Percentiles rank a stretch among this genome's conserved stretches.
Conservation (phyloP, 2,888 invertebrate genomes). For the Acronicta alni region DNA sequence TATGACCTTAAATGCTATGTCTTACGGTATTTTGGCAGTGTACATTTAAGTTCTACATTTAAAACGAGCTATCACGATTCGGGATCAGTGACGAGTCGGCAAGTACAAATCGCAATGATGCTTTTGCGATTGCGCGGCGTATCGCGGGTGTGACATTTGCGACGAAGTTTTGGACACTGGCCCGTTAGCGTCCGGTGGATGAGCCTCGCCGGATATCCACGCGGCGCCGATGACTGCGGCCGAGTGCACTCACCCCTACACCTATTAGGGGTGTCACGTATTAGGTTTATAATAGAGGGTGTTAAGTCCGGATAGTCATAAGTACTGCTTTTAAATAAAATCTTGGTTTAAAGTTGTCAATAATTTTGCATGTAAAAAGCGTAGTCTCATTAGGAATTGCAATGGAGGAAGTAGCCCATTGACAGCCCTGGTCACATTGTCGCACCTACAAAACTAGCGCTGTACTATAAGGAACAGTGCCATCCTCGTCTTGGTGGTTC, state of each 20-base stretch:
- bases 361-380: conserved; percentile 26
- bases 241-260: conserved; percentile 68
- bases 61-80: conserved; percentile 43
- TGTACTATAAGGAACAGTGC: conserved; percentile 51
- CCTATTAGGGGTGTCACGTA: conserved; percentile 44
- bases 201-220: conserved; percentile 79
- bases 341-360: background rate
- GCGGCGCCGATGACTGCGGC: conserved; percentile 35
- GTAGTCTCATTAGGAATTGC: conserved; percentile 7
- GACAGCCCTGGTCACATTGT: conserved; percentile 42
- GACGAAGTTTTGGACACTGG: conserved; percentile 67
- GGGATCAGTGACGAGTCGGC: conserved; percentile 41
- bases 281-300: background rate
- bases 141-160: conserved; percentile 61
- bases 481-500: conserved; percentile 53
- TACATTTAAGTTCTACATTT: conserved; percentile 25
- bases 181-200: conserved; percentile 85
- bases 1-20: conserved; percentile 20
- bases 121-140: conserved; percentile 48
- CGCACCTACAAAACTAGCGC: conserved; percentile 39
- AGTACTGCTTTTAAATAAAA: background rate
- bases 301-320: background rate
- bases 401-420: conserved; percentile 25
- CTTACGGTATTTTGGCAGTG: conserved; percentile 24
- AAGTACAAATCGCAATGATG: conserved; percentile 43